A percentile compares a stretch with the other conserved stretches of the same genome.
These are phyloP conservation scores for Chelonus insularis DNA, from an alignment of 1,140 invertebrate species.

Conservation along the genomic window DNA sequence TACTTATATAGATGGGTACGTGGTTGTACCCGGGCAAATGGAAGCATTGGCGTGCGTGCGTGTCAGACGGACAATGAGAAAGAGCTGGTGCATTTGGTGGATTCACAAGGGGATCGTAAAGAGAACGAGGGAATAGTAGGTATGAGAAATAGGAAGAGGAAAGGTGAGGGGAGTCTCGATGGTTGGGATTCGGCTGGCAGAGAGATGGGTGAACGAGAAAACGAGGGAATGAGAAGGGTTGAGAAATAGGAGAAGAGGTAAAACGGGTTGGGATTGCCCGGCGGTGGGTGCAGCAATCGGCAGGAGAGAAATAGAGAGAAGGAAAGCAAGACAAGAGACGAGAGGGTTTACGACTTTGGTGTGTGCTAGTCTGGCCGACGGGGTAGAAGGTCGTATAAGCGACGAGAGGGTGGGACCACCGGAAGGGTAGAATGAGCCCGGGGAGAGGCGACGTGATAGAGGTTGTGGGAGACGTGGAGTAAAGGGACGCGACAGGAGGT, in stretches of 20 bases:
- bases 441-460: conserved; percentile 4
- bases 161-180: neutral
- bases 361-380: conserved; percentile 46
- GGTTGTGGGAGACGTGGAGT: conserved; percentile 7
- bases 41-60: conserved; percentile 42
- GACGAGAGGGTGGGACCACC: conserved; percentile 21
- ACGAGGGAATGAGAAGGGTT: neutral
- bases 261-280: conserved; percentile 11
- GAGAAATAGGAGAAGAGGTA: conserved; percentile 26
- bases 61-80: conserved; percentile 49
- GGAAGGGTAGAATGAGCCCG: conserved; percentile 25
- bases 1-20: neutral
- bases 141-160: neutral
- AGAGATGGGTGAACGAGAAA: conserved; percentile 12
- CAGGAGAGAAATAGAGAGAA: conserved; percentile 25
- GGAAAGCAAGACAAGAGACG: conserved; percentile 27
- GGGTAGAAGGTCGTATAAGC: conserved; percentile 51
- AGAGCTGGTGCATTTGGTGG: conserved; percentile 42
- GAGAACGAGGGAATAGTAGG: conserved; percentile 1
- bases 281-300: conserved; percentile 5
- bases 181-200: conserved; percentile 13
- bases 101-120: conserved; percentile 2
- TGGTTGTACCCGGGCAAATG: neutral
- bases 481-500: conserved; percentile 1
- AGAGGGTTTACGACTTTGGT: conserved; percentile 51